These are phyloP conservation scores for Strix occidentalis DNA, from an alignment of 2,797 vertebrate species.

Conservation along the genomic window DNA sequence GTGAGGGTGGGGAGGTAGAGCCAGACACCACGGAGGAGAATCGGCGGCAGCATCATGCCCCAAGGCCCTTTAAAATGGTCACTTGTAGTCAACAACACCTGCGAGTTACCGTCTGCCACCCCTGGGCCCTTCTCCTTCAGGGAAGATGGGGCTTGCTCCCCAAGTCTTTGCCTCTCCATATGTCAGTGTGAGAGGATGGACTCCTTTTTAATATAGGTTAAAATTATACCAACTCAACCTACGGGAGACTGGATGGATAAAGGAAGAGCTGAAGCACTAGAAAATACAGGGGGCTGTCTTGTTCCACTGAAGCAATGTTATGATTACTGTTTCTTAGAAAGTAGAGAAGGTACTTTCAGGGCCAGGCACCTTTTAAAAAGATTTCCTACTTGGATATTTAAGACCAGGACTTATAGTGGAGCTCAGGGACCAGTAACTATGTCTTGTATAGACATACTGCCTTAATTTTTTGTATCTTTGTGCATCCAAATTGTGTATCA, in stretches of 20 bases:
- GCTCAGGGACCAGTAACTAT: not conserved
- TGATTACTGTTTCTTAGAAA: not conserved
- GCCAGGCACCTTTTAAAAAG: not conserved
- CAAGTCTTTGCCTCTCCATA: not conserved
- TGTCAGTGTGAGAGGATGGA: not conserved
- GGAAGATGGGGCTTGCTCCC: not conserved
- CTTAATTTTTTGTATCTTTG: not conserved
- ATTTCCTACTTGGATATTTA: not conserved
- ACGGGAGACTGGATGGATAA: not conserved
- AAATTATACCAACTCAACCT: not conserved
- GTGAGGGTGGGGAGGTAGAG: not conserved
- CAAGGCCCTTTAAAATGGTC: not conserved
- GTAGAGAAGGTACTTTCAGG: not conserved
- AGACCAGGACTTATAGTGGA: not conserved
- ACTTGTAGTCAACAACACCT: not conserved
- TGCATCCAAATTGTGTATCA: not conserved
- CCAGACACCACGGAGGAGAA: not conserved
- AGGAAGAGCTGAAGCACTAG: not conserved
- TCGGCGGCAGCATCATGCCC: not conserved
- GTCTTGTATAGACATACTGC: not conserved
- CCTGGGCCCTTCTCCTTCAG: not conserved
- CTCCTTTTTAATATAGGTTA: not conserved
- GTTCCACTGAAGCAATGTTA: not conserved
- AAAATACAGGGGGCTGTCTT: not conserved
- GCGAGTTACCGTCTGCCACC: not conserved